Percentiles rank a stretch among this genome's conserved stretches.
These are phyloP conservation scores for Elegia similella DNA, from an alignment of 2,888 invertebrate genomes.

Conservation along the genomic window DNA sequence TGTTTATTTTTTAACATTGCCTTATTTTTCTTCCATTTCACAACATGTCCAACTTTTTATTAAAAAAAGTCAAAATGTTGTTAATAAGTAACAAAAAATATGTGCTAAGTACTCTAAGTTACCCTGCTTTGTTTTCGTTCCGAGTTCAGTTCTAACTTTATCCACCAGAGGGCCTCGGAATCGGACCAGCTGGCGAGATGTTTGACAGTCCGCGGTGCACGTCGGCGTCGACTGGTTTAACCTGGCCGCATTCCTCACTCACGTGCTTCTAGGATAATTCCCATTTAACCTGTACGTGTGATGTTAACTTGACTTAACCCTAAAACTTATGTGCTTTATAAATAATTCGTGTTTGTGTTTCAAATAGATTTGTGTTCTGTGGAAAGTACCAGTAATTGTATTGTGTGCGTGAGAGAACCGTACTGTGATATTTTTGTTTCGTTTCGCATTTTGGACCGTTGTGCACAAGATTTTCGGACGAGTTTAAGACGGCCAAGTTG, in stretches of 20 bases:
- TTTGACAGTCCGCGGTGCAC: constrained; percentile 65
- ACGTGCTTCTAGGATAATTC: constrained; percentile 61
- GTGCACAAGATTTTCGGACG: constrained; percentile 36
- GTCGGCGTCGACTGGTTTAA: constrained; percentile 60
- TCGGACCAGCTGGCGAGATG: constrained; percentile 63
- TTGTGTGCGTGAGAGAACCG: constrained; percentile 60
- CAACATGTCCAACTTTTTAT: too few relatives aligned
- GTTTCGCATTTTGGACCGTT: constrained; percentile 61
- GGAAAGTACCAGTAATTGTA: constrained; percentile 47
- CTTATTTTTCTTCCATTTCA: too few relatives aligned
- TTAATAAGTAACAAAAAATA: neutral
- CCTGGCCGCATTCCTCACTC: constrained; percentile 49
- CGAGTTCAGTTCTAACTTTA: constrained; percentile 64
- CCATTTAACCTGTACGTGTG: constrained; percentile 48
- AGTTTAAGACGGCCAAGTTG: constrained; percentile 21
- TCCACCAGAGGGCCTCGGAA: constrained; percentile 68
- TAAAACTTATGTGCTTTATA: constrained; percentile 38
- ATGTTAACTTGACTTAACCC: constrained; percentile 40
- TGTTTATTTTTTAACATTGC: too few relatives aligned
- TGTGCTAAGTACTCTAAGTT: constrained; percentile 34
- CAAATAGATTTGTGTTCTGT: constrained; percentile 58
- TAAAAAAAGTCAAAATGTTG: too few relatives aligned
- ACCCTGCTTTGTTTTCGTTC: constrained; percentile 37
- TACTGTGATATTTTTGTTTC: constrained; percentile 68
- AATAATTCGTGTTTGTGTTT: constrained; percentile 42